These are phyloP conservation scores for Eutrigla gurnardus DNA, from an alignment of 2,797 vertebrate species.

Conservation along the genomic window DNA sequence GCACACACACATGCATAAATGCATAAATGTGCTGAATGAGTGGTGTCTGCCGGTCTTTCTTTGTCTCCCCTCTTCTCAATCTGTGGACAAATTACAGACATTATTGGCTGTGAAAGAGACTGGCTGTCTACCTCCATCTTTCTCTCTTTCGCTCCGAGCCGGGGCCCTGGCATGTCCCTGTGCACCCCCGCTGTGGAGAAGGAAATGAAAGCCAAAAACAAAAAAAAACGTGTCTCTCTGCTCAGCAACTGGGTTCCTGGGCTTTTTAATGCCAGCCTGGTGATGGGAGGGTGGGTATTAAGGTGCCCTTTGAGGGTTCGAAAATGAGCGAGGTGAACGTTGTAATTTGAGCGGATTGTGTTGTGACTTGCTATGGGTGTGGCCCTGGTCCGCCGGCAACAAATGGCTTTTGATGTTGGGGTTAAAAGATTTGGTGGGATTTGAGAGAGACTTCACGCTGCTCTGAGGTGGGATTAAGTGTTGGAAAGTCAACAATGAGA, in stretches of 20 bases:
- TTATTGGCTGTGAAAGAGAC: conserved; percentile 61
- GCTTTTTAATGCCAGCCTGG: conserved; percentile 76
- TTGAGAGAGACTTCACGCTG: conserved; percentile 36
- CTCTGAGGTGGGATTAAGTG: conserved; percentile 54
- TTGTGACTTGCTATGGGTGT: conserved; percentile 68
- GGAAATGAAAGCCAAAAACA: conserved; percentile 76
- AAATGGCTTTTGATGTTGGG: conserved; percentile 72
- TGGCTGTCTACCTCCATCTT: conserved; percentile 55
- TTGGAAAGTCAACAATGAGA: conserved; percentile 45
- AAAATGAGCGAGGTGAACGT: conserved; percentile 50
- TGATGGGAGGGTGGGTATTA: conserved; percentile 60
- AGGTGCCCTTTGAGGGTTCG: conserved; percentile 60
- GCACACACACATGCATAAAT: conserved; percentile 20
- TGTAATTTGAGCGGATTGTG: conserved; percentile 74
- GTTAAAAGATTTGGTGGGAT: conserved; percentile 62
- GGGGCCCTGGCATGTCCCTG: conserved; percentile 56
- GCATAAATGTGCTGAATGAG: conserved; percentile 43
- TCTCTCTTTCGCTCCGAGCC: conserved; percentile 40
- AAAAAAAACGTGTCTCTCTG: conserved; percentile 42
- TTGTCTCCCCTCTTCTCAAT: conserved; percentile 57
- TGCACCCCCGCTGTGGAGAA: conserved; percentile 52
- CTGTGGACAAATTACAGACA: conserved; percentile 78
- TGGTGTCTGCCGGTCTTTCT: conserved; percentile 55
- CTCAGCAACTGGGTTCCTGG: conserved; percentile 51
- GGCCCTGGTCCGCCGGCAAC: conserved; percentile 59